Percentiles rank a stretch among this genome's conserved stretches.
These are phyloP conservation scores for Agrochola lota DNA, from an alignment of 2,888 invertebrate species.

Conservation along the genomic window DNA sequence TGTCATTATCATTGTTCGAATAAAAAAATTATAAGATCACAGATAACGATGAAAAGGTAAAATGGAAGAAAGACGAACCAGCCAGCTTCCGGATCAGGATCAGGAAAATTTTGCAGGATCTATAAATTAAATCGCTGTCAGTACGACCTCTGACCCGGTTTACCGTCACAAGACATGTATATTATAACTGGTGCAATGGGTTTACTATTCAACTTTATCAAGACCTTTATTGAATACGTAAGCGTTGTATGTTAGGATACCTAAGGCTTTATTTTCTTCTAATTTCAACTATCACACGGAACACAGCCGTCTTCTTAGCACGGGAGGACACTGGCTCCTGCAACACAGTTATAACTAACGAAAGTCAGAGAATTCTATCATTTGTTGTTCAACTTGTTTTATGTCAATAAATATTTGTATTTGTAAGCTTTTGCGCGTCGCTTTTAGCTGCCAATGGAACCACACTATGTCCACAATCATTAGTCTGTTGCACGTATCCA, in stretches of 20 bases:
- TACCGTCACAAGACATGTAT: neutral
- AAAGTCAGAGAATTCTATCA: too few relatives aligned
- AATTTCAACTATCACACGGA: neutral
- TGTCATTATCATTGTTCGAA: neutral
- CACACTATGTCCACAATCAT: neutral
- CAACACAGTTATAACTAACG: too few relatives aligned
- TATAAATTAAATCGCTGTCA: neutral
- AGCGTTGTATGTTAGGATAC: too few relatives aligned
- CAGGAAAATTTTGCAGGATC: neutral
- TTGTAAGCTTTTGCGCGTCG: neutral
- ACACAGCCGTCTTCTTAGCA: neutral
- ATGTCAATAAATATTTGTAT: too few relatives aligned
- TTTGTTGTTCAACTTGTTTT: too few relatives aligned
- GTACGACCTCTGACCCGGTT: constrained; percentile 29
- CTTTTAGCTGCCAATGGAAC: neutral
- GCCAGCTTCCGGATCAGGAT: neutral
- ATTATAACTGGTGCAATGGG: neutral
- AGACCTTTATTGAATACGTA: too few relatives aligned
- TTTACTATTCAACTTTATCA: too few relatives aligned
- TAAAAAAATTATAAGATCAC: neutral
- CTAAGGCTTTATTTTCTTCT: neutral
- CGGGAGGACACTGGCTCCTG: too few relatives aligned
- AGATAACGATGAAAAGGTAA: neutral
- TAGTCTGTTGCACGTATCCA: neutral
- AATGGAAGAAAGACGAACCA: neutral